These are phyloP conservation scores for Sericinus montela DNA, from an alignment of 2,888 invertebrate genomes.

Conservation along the genomic window DNA sequence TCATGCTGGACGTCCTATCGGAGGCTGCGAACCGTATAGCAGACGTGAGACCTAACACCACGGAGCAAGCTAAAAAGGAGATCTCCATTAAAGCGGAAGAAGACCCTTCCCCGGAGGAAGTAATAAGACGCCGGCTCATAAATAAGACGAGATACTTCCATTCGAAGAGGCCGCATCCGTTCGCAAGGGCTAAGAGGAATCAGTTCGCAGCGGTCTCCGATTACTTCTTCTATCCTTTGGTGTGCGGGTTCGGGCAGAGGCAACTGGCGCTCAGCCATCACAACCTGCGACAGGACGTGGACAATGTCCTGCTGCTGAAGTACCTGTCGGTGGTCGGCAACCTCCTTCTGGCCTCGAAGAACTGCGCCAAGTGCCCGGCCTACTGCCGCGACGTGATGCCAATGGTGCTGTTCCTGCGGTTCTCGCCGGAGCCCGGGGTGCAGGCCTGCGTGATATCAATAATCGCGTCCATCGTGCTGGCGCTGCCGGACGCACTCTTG, in stretches of 20 bases:
- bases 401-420: conserved; percentile 82
- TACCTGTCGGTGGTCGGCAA: conserved; percentile 84
- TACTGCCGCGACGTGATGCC: conserved; percentile 86
- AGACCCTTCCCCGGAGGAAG: conserved; percentile 63
- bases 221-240: conserved; percentile 90
- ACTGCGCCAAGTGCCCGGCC: conserved; percentile 80
- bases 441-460: conserved; percentile 83
- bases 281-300: conserved; percentile 80
- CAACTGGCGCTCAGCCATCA: conserved; percentile 75
- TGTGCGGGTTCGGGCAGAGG: conserved; percentile 82
- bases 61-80: conserved; percentile 31
- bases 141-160: conserved; percentile 85
- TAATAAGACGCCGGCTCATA: conserved; percentile 84
- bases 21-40: conserved; percentile 83
- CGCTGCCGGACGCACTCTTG: conserved; percentile 79
- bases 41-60: conserved; percentile 47
- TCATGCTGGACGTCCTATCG: conserved; percentile 87
- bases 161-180: conserved; percentile 54
- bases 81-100: conserved; percentile 31
- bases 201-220: conserved; percentile 86
- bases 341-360: conserved; percentile 83
- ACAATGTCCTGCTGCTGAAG: conserved; percentile 83
- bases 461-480: conserved; percentile 82
- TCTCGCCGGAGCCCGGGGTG: conserved; percentile 83
- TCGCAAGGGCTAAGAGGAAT: conserved; percentile 76